Base-by-base conservation (phyloP, 2,113 vertebrate genomes). In the Ardeotis arabs region DNA sequence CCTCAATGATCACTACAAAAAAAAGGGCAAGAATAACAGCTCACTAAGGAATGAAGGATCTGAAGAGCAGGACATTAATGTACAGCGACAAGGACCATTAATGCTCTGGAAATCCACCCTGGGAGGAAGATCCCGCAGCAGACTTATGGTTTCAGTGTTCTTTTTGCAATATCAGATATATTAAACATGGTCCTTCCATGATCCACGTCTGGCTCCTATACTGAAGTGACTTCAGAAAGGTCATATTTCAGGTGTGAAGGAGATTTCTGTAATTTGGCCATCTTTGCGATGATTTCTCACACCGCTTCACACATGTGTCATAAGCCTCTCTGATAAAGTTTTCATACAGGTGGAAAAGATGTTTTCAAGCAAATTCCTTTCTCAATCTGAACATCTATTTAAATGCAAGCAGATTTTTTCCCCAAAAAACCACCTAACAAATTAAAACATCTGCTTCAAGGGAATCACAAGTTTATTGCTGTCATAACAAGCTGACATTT, bases 391-490 rank as follows among this genome's bases (percentile, higher is more conserved):
- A 92, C 94, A 96, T 84, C 55, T 75, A 93, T 94, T 90, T 89
- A 95, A 95, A 89, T 77, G 41, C 91, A 93, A 95, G 90, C 92
- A 97, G 91, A 94, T 94, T 94, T 95, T 58, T 16, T 4, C 2
- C 0, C 14, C 10, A 27, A 8, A 45, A 93, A 96, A 96, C 87
- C 85, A 76, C 91, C 79, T 87, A 90, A 77, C 74, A 87, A 97
- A 96, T 92, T 88, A 89, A 94, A 95, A 92, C 90, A 95, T 97
- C 94, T 98, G 96, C 79, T 97, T 96, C 87, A 89, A 96, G 84
- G 94, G 75, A 87, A 90, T 88, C 73, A 90, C 89, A 76, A 78
- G 60, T 96, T 95, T 97, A 94, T 77, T 86, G 93, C 72, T 93
- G 75, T 93, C 94, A 96, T 97, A 96, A 97, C 93, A 98, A 93